A percentile compares a stretch with the other conserved stretches of the same genome.
phyloP scores from a whole-genome alignment of 2,888 invertebrate species.

The Drosophila buzzatii region DNA sequence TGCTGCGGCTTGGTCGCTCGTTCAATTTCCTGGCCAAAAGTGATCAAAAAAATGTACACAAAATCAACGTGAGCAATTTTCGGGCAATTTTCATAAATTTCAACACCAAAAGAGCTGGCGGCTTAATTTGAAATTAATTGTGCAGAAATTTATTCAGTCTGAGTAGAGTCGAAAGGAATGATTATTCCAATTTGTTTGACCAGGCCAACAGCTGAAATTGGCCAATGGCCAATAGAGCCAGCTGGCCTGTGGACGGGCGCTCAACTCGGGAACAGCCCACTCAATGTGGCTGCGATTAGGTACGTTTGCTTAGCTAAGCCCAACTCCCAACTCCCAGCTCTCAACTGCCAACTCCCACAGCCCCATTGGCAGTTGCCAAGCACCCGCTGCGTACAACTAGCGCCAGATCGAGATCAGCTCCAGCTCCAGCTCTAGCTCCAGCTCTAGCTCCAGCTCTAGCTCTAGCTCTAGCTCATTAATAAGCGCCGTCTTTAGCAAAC shows the following conservation, averaged over 20 bases:
- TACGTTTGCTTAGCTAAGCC: conserved; percentile 26
- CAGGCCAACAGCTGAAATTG: conserved; percentile 36
- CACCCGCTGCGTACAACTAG: conserved; percentile 52
- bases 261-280: conserved; percentile 23
- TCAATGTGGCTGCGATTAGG: conserved; percentile 44
- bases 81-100: conserved; percentile 63
- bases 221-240: conserved; percentile 51
- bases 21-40: conserved; percentile 33
- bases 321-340: conserved; percentile 11
- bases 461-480: conserved; percentile 70
- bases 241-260: conserved; percentile 45
- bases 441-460: conserved; percentile 27
- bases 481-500: conserved; percentile 78
- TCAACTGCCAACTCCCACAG: conserved; percentile 5
- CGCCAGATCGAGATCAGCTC: conserved; percentile 56
- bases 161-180: conserved; percentile 60
- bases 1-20: not conserved
- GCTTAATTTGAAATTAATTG: conserved; percentile 83
- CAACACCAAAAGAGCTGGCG: conserved; percentile 61
- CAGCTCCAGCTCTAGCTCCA: conserved; percentile 23
- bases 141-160: conserved; percentile 65
- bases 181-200: conserved; percentile 82
- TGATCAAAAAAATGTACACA: not conserved
- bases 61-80: conserved; percentile 50
- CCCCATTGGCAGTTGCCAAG: conserved; percentile 15